Percentiles rank a stretch among this genome's conserved stretches.
Conservation (phyloP, 2,888 invertebrate species). For the Amphipyra tragopoginis region DNA sequence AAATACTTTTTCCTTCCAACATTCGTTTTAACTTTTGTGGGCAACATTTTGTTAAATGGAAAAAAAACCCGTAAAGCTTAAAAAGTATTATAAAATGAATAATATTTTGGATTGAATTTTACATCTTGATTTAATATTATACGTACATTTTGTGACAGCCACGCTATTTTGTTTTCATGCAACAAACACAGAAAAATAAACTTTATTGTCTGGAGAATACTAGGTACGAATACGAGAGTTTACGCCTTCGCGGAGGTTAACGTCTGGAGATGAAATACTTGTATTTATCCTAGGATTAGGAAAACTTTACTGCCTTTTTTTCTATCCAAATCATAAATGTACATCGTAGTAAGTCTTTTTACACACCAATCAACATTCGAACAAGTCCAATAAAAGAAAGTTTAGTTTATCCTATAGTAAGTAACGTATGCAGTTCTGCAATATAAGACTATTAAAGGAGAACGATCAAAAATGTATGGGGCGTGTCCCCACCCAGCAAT, state of each 20-base stretch:
- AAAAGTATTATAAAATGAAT: not conserved
- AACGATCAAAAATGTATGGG: too few relatives aligned
- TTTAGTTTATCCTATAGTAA: too few relatives aligned
- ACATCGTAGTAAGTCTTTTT: too few relatives aligned
- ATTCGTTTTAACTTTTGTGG: too few relatives aligned
- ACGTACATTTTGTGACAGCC: constrained; percentile 16
- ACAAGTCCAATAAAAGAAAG: constrained; percentile 34
- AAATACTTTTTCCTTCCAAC: too few relatives aligned
- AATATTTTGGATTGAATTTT: constrained; percentile 25
- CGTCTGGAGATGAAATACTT: constrained; percentile 52
- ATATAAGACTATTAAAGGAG: too few relatives aligned
- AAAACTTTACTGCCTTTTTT: constrained; percentile 34
- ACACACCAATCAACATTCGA: constrained; percentile 22
- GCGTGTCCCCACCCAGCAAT: too few relatives aligned
- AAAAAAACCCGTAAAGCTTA: too few relatives aligned
- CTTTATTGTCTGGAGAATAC: constrained; percentile 43
- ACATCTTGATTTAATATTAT: constrained; percentile 18
- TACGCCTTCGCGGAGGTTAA: constrained; percentile 42
- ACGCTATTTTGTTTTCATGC: constrained; percentile 34
- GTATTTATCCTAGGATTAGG: constrained; percentile 47
- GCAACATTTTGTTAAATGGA: too few relatives aligned
- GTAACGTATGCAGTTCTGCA: too few relatives aligned
- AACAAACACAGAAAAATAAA: constrained; percentile 41
- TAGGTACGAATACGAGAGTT: constrained; percentile 42
- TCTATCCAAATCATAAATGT: constrained; percentile 23